Evolutionary conservation across 2,888 invertebrate species (phyloP), one percentile per base, ranked within the genome.

Genomic region (Drosophila testacea): DNA sequence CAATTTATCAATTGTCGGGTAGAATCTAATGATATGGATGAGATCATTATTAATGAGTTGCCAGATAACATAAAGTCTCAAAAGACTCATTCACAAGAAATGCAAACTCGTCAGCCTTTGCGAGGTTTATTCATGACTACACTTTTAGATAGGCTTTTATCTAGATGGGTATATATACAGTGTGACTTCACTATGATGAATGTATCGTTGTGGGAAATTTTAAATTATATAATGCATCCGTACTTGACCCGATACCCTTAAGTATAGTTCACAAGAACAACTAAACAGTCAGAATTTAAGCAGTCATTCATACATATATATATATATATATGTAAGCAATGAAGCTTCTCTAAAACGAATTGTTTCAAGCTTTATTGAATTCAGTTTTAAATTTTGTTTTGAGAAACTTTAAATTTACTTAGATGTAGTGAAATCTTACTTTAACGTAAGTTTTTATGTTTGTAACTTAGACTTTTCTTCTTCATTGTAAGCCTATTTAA

Each of bases 1-100:
- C 38, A 57, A 47, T 61, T 57, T 60, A 27, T 50, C 60, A 73
- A 64, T 51, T 62, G 60, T 57, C 13, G 47, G 63, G 11, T 44
- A 30, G 41, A 16, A 41, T 46, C 22, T 57, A 28, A 56, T 63
- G 34, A 42, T 63, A 48, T 46, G 32, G 30, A 77, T 79, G 75
- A 77, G 70, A 64, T 77, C 77, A 79, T 70, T 65, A 51, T 27
- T 59, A 47, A 41, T 38, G 27, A 47, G 30, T 34, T 38, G 32
- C 11, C 10, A 47, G 69, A 78, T 65, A 74, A 68, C 42, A 30
- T 27, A 28, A 61, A 46, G 57, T 61, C 56, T n/a, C 32, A 5
- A 7, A 57, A 46, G 47, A 38, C 57, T 16, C 36, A 55, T 73
- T 69, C 57, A 51, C 10, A 68, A 44, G 46, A 67, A 68, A 32